phyloP scores from a whole-genome alignment of 2,113 vertebrate species.

The Platysteira castanea region DNA sequence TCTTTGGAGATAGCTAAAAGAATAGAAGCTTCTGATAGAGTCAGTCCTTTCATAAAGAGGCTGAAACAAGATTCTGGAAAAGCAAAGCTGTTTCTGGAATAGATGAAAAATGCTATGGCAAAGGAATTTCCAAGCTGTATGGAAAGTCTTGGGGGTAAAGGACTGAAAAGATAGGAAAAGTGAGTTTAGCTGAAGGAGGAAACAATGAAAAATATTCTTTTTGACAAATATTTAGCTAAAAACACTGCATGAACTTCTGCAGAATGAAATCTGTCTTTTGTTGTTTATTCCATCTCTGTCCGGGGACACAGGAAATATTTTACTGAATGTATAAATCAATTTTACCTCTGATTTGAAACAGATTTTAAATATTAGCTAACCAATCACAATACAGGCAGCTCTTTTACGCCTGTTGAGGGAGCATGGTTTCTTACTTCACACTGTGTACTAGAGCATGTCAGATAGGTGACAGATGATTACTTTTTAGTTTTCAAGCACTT shows the following conservation, averaged over 20 bases:
- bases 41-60: background rate
- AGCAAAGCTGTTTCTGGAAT: background rate
- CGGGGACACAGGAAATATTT: background rate
- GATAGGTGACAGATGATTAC: background rate
- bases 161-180: background rate
- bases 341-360: background rate
- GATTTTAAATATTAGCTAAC: background rate
- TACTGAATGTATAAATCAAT: background rate
- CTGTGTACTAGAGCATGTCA: fast-evolving
- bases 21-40: background rate
- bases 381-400: background rate
- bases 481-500: background rate
- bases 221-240: background rate
- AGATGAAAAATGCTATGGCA: background rate
- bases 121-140: background rate
- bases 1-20: background rate
- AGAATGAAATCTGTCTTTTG: background rate
- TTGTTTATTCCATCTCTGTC: background rate
- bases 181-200: background rate
- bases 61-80: background rate
- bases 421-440: background rate
- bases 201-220: background rate
- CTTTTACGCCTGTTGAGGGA: background rate
- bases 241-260: background rate
- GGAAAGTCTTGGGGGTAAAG: background rate